phyloP scores from a whole-genome alignment of 2,888 invertebrate species.

The Yponomeuta malinellus region DNA sequence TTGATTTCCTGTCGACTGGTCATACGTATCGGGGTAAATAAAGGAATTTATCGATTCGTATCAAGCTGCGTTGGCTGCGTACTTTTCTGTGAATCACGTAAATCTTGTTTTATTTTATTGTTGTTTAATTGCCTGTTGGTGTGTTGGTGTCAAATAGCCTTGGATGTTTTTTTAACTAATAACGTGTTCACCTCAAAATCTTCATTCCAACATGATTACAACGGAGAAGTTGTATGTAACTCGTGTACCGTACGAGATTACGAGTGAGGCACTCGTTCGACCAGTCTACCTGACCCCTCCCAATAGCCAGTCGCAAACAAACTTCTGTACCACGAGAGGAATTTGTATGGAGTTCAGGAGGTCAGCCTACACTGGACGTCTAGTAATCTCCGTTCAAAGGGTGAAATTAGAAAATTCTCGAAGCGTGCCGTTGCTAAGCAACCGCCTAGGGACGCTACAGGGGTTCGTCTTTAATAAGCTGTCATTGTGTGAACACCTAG shows the following conservation, averaged over 20 bases:
- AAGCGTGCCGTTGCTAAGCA: slow-evolving; percentile 59
- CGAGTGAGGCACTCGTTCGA: background rate
- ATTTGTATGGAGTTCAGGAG: background rate
- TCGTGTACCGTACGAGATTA: slow-evolving; percentile 5
- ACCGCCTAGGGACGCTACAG: slow-evolving; percentile 29
- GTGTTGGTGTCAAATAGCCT: too few species aligned
- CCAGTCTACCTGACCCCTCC: slow-evolving; percentile 1
- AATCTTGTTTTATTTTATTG: too few species aligned
- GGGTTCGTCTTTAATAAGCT: slow-evolving; percentile 8
- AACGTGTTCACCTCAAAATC: background rate
- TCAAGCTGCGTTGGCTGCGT: too few species aligned
- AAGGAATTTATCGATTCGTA: too few species aligned
- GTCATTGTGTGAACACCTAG: background rate
- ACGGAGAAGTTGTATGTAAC: background rate
- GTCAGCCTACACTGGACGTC: slow-evolving; percentile 1
- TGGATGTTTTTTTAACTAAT: background rate
- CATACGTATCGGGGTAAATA: too few species aligned
- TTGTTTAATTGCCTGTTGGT: too few species aligned
- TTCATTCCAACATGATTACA: background rate
- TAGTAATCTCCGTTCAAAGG: slow-evolving; percentile 34
- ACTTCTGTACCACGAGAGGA: background rate
- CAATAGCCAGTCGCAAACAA: background rate
- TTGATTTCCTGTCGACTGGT: too few species aligned
- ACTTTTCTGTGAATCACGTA: too few species aligned
- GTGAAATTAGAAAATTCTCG: slow-evolving; percentile 44